Evolutionary conservation across 2,888 invertebrate species (phyloP).

Genomic region (Ditylenchus weischeri): DNA sequence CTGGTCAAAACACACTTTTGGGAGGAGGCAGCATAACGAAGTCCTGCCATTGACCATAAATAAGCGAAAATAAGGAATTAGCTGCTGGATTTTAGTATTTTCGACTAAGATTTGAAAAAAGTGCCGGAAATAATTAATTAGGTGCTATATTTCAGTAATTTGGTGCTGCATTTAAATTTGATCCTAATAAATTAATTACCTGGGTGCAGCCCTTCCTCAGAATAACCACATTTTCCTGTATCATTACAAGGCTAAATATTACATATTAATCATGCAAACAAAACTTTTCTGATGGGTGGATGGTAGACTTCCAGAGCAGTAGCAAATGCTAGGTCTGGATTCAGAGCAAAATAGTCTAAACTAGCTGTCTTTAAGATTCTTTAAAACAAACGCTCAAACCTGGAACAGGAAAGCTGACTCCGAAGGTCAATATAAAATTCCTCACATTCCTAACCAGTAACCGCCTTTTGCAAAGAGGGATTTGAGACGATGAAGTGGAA

Average conservation of each 20-base stretch:
- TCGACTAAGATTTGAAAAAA: too few relatives aligned
- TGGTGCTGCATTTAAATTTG: too few relatives aligned
- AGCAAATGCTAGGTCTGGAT: slow-evolving; percentile 6
- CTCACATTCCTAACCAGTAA: background rate
- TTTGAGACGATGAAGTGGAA: too few relatives aligned
- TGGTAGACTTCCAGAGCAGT: slow-evolving; percentile 2
- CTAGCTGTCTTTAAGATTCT: too few relatives aligned
- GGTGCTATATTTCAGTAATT: too few relatives aligned
- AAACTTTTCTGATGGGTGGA: slow-evolving; percentile 8
- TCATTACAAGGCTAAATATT: background rate
- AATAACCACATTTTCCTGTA: slow-evolving; percentile 1
- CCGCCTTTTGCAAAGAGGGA: slow-evolving; percentile 1
- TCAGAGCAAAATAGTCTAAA: background rate
- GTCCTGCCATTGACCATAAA: too few relatives aligned
- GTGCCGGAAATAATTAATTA: too few relatives aligned
- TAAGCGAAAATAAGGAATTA: too few relatives aligned
- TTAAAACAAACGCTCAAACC: too few relatives aligned
- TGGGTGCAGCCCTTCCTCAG: slow-evolving; percentile 7
- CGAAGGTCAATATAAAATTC: slow-evolving; percentile 4
- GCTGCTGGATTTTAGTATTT: too few relatives aligned
- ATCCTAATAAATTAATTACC: background rate
- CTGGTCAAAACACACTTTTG: too few relatives aligned
- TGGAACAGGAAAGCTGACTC: slow-evolving; percentile 5
- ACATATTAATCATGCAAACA: background rate
- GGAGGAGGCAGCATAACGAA: too few relatives aligned